Evolutionary conservation across 2,797 vertebrate genomes (phyloP), one percentile per base, ranked within the genome.

Genomic region (Bradypodion pumilum): DNA sequence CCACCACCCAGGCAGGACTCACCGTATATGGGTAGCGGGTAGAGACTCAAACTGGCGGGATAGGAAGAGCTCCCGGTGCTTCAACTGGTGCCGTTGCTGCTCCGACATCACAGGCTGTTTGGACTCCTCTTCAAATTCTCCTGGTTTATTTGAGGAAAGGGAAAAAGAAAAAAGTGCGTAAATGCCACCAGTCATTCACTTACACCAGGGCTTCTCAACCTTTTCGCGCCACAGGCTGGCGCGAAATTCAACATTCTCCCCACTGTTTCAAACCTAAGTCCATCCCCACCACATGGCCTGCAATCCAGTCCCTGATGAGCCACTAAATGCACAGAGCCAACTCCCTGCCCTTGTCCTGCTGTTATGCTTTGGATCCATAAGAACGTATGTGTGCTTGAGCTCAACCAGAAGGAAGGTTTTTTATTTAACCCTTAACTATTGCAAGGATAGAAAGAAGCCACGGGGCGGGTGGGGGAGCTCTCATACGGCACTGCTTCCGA

Each of bases 11-110:
- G 27, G 56, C 16, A 4, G 27, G 56, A n/a, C 32, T 2, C 93
- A 98, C 98, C 98, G 94, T 96, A 98, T 99, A 91, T 99, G 98
- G 82, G 98, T 98, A 27, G 98, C 98, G 1, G 98, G 98, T 74
- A 99, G 94, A 0, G 98, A 98, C 85, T 99, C 98, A 77, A 99
- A 98, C 89, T 99, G 98, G 76, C 98, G 95, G 27, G 98, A 99
- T 69, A 99, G 95, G 90, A 98, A 99, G 63, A 99, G 97, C 91
- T 98, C 98, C 85, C 98, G 96, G 95, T 99, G 98, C 90, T 98
- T 98, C 74, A 99, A 95, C 87, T 99, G 98, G 93, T 99, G 98
- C 75, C 98, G 97, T 93, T 99, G 98, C 91, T 96, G 97, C 86
- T 99, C 98, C 0, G 96, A 93, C 72, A 97, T 95, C 0, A 94